Percentiles rank a stretch among this genome's conserved stretches.
Evolutionary conservation across 64 coral and sea anemone species (phyloP).

Genomic region (Pocillopora damicornis): DNA sequence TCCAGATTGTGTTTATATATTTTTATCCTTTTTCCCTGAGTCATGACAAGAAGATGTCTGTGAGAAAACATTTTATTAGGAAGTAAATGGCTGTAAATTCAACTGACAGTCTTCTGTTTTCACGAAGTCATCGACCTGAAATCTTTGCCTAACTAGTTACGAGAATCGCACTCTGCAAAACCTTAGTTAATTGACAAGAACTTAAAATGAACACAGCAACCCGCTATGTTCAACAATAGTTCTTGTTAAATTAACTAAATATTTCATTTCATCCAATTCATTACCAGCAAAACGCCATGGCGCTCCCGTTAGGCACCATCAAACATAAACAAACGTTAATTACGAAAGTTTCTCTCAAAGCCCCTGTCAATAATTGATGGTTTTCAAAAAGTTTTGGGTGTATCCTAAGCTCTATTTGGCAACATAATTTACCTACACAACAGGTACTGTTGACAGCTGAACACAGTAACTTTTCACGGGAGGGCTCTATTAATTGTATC

Average conservation of each 20-base stretch:
- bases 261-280: background rate
- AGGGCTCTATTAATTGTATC: background rate
- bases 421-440: background rate
- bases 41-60: no score
- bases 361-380: slow-evolving; percentile 7
- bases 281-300: slow-evolving; percentile 1
- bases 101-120: background rate
- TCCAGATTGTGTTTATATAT: no score
- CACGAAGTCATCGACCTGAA: background rate
- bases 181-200: background rate
- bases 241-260: no score
- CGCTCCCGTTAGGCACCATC: background rate
- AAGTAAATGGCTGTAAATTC: background rate
- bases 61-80: no score
- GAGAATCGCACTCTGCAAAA: background rate
- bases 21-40: no score
- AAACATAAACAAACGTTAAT: background rate
- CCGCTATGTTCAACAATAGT: no score
- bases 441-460: slow-evolving; percentile 3
- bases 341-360: background rate
- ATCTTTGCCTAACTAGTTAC: background rate
- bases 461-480: background rate
- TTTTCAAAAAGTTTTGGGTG: background rate
- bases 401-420: background rate
- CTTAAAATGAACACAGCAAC: background rate